Conservation (phyloP, 1,140 invertebrate species). For the Choristoneura fumiferana region DNA sequence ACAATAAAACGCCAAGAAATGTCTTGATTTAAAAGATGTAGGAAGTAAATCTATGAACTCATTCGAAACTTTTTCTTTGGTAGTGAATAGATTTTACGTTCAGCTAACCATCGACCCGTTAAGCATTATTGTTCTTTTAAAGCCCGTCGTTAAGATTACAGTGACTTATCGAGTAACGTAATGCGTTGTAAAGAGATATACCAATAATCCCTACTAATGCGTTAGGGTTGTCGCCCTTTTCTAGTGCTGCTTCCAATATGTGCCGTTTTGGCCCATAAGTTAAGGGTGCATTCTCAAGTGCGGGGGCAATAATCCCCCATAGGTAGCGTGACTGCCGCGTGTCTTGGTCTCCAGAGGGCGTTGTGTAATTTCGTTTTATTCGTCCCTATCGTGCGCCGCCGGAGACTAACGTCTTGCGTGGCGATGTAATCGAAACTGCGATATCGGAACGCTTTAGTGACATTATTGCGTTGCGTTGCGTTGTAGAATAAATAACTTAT, state of each 20-base stretch:
- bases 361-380: slow-evolving; percentile 57
- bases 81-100: slow-evolving; percentile 21
- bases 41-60: background rate
- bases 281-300: slow-evolving; percentile 66
- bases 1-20: background rate
- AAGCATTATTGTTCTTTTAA: slow-evolving; percentile 32
- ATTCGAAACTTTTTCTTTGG: slow-evolving; percentile 11
- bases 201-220: slow-evolving; percentile 61
- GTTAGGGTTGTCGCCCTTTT: slow-evolving; percentile 52
- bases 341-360: slow-evolving; percentile 30
- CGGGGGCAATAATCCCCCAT: slow-evolving; percentile 63
- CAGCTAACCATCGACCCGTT: slow-evolving; percentile 24
- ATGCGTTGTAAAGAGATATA: slow-evolving; percentile 64
- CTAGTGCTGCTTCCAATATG: slow-evolving; percentile 34
- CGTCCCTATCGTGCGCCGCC: slow-evolving; percentile 27
- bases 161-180: slow-evolving; percentile 59
- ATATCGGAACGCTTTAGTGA: slow-evolving; percentile 10
- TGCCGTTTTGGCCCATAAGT: slow-evolving; percentile 37
- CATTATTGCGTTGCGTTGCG: slow-evolving; percentile 6
- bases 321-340: slow-evolving; percentile 56
- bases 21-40: background rate
- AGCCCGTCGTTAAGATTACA: slow-evolving; percentile 56
- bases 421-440: slow-evolving; percentile 32
- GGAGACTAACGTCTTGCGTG: slow-evolving; percentile 32
- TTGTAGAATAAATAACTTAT: slow-evolving; percentile 8